These are phyloP conservation scores for Eledona agricola DNA, from an alignment of 2,888 invertebrate species.

Conservation along the genomic window DNA sequence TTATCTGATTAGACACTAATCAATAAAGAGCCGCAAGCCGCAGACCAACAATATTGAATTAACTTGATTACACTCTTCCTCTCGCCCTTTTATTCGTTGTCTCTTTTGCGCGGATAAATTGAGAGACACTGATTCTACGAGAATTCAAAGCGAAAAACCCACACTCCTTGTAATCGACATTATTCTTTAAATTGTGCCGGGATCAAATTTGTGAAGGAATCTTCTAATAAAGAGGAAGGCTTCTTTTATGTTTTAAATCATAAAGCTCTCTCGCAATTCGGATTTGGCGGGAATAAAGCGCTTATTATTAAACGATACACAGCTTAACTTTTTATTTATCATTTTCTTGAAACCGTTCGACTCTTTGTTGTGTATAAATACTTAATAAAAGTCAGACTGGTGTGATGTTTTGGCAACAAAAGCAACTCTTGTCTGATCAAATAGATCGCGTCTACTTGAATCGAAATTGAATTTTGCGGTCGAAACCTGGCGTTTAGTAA, in stretches of 20 bases:
- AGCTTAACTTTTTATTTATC: too few species aligned
- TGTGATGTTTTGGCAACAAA: slow-evolving; percentile 6
- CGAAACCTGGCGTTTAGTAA: slow-evolving; percentile 13
- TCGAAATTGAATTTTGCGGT: slow-evolving; percentile 16
- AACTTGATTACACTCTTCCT: slow-evolving; percentile 39
- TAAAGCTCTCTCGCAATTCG: slow-evolving; percentile 3
- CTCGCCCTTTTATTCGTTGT: slow-evolving; percentile 32
- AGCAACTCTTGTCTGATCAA: slow-evolving; percentile 13
- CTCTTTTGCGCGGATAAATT: slow-evolving; percentile 17
- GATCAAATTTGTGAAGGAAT: neutral
- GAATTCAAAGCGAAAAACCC: neutral
- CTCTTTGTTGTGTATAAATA: neutral
- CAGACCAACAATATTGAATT: slow-evolving; percentile 40
- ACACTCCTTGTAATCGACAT: too few species aligned
- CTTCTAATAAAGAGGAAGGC: slow-evolving; percentile 1
- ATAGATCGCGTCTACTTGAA: slow-evolving; percentile 6
- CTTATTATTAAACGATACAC: slow-evolving; percentile 2
- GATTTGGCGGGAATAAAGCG: slow-evolving; percentile 1
- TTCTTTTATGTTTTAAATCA: slow-evolving; percentile 3
- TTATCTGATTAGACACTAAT: slow-evolving; percentile 41
- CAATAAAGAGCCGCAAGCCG: slow-evolving; percentile 38
- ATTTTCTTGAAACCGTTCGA: too few species aligned
- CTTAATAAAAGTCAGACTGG: neutral
- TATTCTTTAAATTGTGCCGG: too few species aligned
- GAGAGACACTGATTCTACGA: slow-evolving; percentile 2